Conservation (phyloP, 2,888 invertebrate genomes). For the Drosophila austrosaltans region DNA sequence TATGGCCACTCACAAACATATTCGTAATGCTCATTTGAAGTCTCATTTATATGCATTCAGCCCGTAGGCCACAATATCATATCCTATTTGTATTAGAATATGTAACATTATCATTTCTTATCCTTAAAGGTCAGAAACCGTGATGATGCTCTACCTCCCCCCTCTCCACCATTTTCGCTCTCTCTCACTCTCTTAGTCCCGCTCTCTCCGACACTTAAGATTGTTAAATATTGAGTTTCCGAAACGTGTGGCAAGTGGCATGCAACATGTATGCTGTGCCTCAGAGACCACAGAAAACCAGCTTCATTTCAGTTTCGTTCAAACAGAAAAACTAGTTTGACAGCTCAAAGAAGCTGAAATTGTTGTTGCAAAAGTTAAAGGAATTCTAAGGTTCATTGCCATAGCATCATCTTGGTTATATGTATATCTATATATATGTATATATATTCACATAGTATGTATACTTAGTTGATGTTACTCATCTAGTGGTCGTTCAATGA, state of each 20-base stretch:
- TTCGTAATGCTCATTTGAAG: constrained; percentile 34
- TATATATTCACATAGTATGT: neutral
- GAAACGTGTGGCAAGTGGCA: constrained; percentile 55
- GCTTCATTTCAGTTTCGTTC: constrained; percentile 74
- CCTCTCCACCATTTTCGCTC: neutral
- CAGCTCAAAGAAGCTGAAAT: constrained; percentile 44
- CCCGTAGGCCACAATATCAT: constrained; percentile 42
- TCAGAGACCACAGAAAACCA: constrained; percentile 45
- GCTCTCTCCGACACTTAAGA: constrained; percentile 48
- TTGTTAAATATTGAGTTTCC: constrained; percentile 52
- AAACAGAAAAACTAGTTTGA: constrained; percentile 70
- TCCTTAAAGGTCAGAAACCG: constrained; percentile 52
- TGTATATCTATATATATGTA: neutral
- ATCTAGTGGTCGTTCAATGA: constrained; percentile 40
- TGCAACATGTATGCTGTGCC: constrained; percentile 58
- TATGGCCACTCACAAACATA: neutral
- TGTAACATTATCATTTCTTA: constrained; percentile 47
- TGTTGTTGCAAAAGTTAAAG: constrained; percentile 44
- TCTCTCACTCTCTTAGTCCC: constrained; percentile 23
- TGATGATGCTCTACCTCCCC: neutral
- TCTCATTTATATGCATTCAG: constrained; percentile 70
- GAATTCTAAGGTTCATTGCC: constrained; percentile 70
- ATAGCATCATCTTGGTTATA: constrained; percentile 18
- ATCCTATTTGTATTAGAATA: constrained; percentile 30
- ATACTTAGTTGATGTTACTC: neutral